phyloP scores from a whole-genome alignment of 1,140 invertebrate genomes.

The Macrostomum lignano region DNA sequence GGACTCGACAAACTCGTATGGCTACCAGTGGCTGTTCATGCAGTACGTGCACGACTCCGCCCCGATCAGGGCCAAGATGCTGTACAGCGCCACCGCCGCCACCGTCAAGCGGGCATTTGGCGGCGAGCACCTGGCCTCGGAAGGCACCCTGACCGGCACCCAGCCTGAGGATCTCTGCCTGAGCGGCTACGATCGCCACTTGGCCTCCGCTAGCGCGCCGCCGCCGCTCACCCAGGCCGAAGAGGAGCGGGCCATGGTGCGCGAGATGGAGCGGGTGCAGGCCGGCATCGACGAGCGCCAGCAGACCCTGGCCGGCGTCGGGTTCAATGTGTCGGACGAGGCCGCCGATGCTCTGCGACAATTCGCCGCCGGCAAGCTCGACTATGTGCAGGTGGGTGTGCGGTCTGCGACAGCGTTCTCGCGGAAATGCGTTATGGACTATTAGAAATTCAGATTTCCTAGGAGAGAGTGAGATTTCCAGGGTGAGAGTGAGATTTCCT shows the following conservation, averaged over 20 bases:
- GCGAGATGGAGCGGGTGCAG: conserved; percentile 39
- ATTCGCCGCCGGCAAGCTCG: conserved; percentile 29
- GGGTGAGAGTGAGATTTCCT: too few species aligned
- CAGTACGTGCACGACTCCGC: conserved; percentile 52
- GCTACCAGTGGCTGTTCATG: conserved; percentile 61
- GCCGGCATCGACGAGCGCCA: conserved; percentile 55
- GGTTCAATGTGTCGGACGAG: conserved; percentile 59
- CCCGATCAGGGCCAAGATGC: conserved; percentile 59
- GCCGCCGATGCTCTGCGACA: conserved; percentile 41
- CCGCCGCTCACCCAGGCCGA: conserved; percentile 60
- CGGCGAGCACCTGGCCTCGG: conserved; percentile 49
- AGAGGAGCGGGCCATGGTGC: conserved; percentile 53
- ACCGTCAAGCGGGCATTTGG: conserved; percentile 89
- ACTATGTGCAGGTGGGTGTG: conserved; percentile 39
- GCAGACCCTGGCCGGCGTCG: conserved; percentile 60
- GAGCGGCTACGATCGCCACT: conserved; percentile 48
- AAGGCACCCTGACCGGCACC: too few species aligned
- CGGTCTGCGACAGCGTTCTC: too few species aligned
- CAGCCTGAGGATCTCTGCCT: too few species aligned
- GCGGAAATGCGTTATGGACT: too few species aligned
- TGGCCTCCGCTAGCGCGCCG: conserved; percentile 44
- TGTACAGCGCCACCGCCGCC: conserved; percentile 89
- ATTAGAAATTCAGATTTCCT: too few species aligned
- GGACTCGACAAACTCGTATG: conserved; percentile 39
- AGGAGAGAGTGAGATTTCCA: too few species aligned